phyloP scores from a whole-genome alignment of 2,888 invertebrate genomes.

The Pedicia rivosa region DNA sequence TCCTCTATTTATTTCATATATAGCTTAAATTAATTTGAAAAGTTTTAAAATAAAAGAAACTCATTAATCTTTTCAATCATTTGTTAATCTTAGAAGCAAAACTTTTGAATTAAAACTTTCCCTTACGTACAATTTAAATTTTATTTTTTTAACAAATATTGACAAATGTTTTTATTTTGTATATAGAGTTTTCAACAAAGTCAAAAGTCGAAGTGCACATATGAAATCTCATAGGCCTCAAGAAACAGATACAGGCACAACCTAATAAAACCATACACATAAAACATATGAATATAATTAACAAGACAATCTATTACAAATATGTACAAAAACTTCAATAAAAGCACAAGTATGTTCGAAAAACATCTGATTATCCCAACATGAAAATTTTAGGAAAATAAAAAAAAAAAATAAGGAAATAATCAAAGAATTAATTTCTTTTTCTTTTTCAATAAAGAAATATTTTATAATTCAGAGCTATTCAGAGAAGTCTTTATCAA shows the following conservation, averaged over 20 bases:
- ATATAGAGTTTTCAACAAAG: conserved; percentile 89
- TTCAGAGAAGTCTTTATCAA: neutral
- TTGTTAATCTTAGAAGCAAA: neutral
- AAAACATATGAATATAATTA: conserved; percentile 11
- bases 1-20: conserved; percentile 22
- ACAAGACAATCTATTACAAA: conserved; percentile 15
- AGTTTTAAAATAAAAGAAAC: no score
- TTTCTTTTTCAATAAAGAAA: neutral
- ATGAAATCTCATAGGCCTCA: conserved; percentile 97
- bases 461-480: no score
- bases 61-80: no score
- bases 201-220: conserved; percentile 97
- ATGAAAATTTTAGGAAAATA: no score
- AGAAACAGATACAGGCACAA: conserved; percentile 47
- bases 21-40: no score
- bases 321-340: conserved; percentile 13
- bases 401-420: neutral
- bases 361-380: no score
- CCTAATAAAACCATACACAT: conserved; percentile 13
- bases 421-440: neutral
- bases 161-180: neutral
- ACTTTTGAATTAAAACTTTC: no score
- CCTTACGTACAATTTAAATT: no score
- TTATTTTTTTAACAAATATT: no score
- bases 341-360: neutral